A percentile compares a stretch with the other conserved stretches of the same genome.
Evolutionary conservation across 1,140 invertebrate species (phyloP).

Genomic region (Apis mellifera): Amel_HAv3.1 CM009936.2:1677001-1677500

Average conservation of each 20-base stretch:
- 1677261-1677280: not conserved
- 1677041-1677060: no score
- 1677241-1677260: not conserved
- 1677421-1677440: slow-evolving; percentile 53
- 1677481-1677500: not conserved
- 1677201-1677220: not conserved
- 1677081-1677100: no score
- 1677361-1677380: slow-evolving; percentile 53
- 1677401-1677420: slow-evolving; percentile 66
- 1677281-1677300: slow-evolving; percentile 61
- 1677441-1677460: slow-evolving; percentile 56
- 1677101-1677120: no score
- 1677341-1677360: slow-evolving; percentile 41
- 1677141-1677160: no score
- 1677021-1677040: no score
- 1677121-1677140: no score
- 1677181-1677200: no score
- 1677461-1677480: slow-evolving; percentile 27
- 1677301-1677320: slow-evolving; percentile 57
- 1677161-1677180: no score
- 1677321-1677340: slow-evolving; percentile 60
- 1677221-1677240: not conserved
- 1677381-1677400: slow-evolving; percentile 44
- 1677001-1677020: no score
- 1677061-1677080: not conserved